Evolutionary conservation across 2,113 vertebrate genomes (phyloP).

Genomic region (Melanostigma gelatinosum): DNA sequence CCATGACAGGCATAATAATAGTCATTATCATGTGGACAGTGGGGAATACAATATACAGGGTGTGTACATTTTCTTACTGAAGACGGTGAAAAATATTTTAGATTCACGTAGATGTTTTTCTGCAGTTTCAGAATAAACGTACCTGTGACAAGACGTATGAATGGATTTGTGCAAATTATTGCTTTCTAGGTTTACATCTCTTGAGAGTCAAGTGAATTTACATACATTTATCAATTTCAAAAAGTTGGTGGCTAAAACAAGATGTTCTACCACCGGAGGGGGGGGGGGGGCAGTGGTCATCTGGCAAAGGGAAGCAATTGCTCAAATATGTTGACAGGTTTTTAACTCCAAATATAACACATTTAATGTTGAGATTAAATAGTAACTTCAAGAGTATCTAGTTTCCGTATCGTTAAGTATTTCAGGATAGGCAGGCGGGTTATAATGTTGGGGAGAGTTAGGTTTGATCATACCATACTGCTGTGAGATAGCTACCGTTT

Average conservation of each 20-base stretch:
- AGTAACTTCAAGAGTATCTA: neutral
- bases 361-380: no score
- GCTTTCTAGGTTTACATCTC: neutral
- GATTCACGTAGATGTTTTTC: slow-evolving; percentile 16
- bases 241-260: no score
- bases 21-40: neutral
- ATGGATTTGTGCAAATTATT: neutral
- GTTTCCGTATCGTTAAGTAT: neutral
- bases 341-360: neutral
- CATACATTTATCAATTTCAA: neutral
- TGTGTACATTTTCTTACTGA: slow-evolving; percentile 11
- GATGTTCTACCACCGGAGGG: neutral
- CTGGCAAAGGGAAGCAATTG: neutral
- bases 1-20: neutral
- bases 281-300: no score
- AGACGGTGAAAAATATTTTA: slow-evolving; percentile 43
- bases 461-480: neutral
- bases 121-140: slow-evolving; percentile 58
- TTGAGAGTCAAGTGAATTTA: neutral
- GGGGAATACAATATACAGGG: neutral
- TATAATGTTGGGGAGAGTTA: neutral
- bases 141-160: neutral
- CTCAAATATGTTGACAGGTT: neutral
- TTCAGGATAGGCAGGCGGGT: neutral
- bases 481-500: neutral